Evolutionary conservation across 2,888 invertebrate genomes (phyloP), one percentile per base, ranked within the genome.

Genomic region (Agrochola litura): DNA sequence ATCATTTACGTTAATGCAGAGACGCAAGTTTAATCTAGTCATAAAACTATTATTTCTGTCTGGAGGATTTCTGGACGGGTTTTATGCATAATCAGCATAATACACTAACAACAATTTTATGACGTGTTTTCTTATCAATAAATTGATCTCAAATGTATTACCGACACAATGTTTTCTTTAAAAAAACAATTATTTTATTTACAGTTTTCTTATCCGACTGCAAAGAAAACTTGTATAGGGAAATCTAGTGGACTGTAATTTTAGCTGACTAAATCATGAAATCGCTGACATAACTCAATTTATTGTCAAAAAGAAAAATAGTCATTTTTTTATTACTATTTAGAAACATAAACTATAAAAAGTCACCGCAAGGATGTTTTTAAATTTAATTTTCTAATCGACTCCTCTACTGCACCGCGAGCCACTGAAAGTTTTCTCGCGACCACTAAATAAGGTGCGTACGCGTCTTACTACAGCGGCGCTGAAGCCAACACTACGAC

Each of bases 381-480:
- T 61, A 46, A 19, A n/a, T 58, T 52, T 4, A 25, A 58, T 60
- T n/a, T 49, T 80, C 12, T 60, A 22, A 49, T 54, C 4, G 1
- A 46, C 91, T 89, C 82, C 90, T 71, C 52, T 77, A 92, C 90
- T 82, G 71, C 87, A 91, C 91, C 74, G 79, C 85, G 89, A 92
- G 86, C 86, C 88, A 10, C 89, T 80, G 82, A 89, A 90, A 89
- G 82, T 89, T 89, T 86, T 85, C 82, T 85, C 84, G 81, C 65
- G 89, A 90, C 85, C 88, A 84, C 93, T 93, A 93, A 93, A 94
- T 92, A 94, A 89, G 94, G 94, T 85, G 92, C 90, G 92, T 90
- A 90, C 91, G 88, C 84, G 84, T 81, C 88, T 83, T 90, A 92
- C 91, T 90, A 90, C 89, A 76, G 79, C 74, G 43, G 22, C 77